Conservation (phyloP, 2,113 vertebrate genomes). For the Micronycteris hirsuta region DNA sequence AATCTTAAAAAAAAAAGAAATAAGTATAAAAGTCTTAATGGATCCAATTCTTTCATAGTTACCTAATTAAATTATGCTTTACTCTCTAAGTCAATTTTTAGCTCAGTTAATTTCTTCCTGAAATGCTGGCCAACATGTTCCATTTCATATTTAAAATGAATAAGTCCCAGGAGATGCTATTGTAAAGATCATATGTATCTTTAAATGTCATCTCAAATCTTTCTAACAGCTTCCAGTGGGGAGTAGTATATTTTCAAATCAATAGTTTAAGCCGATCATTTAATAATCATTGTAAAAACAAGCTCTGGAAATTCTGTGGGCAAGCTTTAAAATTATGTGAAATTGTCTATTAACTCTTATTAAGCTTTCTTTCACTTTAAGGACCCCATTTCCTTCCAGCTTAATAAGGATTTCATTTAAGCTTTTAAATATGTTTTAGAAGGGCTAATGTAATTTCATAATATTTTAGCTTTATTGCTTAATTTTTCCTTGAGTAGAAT, state of each 20-base stretch:
- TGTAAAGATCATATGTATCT: not conserved
- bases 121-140: not conserved
- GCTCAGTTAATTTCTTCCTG: conserved; percentile 10
- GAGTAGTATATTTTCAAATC: not conserved
- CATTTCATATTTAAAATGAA: not conserved
- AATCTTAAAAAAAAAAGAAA: too few relatives aligned
- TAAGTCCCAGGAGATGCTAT: not conserved
- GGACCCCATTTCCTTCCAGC: not conserved
- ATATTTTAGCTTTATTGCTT: not conserved
- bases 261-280: not conserved
- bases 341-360: not conserved
- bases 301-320: conserved; percentile 8
- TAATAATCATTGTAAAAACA: not conserved
- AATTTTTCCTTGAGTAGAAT: not conserved
- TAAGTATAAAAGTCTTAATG: not conserved
- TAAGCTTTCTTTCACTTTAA: not conserved
- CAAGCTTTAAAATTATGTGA: not conserved
- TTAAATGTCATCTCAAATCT: not conserved
- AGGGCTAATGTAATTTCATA: not conserved
- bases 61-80: not conserved
- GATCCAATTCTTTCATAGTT: not conserved
- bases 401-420: not conserved
- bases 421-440: not conserved
- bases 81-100: not conserved
- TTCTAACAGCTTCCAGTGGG: not conserved